Evolutionary conservation across 2,888 invertebrate genomes (phyloP).

Genomic region (Gasteruption jaculator): DNA sequence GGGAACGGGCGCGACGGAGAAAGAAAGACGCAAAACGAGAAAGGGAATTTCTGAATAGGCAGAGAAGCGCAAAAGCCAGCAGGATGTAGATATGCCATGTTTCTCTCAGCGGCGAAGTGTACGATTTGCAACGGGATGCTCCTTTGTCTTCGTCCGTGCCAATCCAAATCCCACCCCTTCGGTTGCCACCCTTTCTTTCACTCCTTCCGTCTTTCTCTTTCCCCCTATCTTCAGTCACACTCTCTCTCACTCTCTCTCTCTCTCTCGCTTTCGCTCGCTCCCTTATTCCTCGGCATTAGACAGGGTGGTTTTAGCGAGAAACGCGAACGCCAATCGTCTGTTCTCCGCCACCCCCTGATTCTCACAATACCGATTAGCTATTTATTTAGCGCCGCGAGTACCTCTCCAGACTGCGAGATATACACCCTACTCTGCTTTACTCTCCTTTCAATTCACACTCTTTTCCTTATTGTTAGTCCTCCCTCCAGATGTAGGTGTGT

Average conservation of each 20-base stretch:
- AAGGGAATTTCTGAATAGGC: conserved; percentile 33
- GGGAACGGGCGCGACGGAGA: conserved; percentile 20
- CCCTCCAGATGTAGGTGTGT: no score
- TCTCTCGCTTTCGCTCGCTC: conserved; percentile 11
- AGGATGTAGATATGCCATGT: conserved; percentile 51
- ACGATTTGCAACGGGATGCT: conserved; percentile 48
- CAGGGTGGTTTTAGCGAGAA: no score
- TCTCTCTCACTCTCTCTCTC: conserved; percentile 12
- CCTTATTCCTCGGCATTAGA: not conserved
- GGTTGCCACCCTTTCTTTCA: conserved; percentile 16
- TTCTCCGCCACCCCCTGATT: no score
- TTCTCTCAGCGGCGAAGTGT: conserved; percentile 36
- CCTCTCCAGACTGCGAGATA: no score
- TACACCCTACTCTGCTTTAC: no score
- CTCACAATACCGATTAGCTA: no score
- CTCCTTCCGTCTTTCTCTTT: conserved; percentile 7
- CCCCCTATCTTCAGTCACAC: not conserved
- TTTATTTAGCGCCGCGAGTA: no score
- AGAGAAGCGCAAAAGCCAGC: no score
- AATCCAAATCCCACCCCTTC: conserved; percentile 26
- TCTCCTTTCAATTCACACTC: no score
- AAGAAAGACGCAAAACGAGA: no score
- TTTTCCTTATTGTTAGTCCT: no score
- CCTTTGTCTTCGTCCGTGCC: conserved; percentile 45
- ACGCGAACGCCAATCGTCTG: no score